Evolutionary conservation across 2,113 vertebrate species (phyloP).

Genomic region (Circaetus gallicus): DNA sequence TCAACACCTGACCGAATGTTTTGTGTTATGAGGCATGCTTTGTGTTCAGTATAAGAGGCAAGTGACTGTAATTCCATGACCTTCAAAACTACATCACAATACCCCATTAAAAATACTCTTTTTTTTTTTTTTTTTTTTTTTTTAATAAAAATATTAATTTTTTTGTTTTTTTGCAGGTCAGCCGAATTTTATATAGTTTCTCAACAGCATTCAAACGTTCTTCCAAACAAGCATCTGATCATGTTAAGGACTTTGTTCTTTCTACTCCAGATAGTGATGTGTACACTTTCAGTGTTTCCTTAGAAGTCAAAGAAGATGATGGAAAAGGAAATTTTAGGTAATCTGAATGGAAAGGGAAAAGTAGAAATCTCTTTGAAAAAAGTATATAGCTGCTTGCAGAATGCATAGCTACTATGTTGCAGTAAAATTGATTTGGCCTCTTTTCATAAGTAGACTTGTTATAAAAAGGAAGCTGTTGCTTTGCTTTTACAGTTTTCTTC

Average conservation of each 20-base stretch:
- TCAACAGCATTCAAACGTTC: conserved; percentile 92
- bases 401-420: not conserved
- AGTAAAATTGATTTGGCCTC: not conserved
- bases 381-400: not conserved
- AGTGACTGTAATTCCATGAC: not conserved
- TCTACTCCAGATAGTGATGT: conserved; percentile 87
- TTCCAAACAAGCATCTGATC: conserved; percentile 82
- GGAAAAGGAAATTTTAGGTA: conserved; percentile 97
- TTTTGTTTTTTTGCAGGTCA: conserved; percentile 80
- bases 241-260: conserved; percentile 75
- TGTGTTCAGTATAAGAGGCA: not conserved
- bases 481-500: not conserved
- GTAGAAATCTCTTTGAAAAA: not conserved
- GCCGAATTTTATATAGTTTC: conserved; percentile 96
- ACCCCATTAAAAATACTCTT: not conserved
- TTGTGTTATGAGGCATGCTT: not conserved
- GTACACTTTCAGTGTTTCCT: conserved; percentile 89
- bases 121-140: not conserved
- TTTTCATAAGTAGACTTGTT: not conserved
- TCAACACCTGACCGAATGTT: not conserved
- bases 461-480: not conserved
- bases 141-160: not conserved
- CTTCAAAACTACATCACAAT: not conserved
- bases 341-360: not conserved
- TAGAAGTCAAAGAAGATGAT: conserved; percentile 97